Conservation (phyloP, 2,888 invertebrate genomes). For the Cephus pygmeus region DNA sequence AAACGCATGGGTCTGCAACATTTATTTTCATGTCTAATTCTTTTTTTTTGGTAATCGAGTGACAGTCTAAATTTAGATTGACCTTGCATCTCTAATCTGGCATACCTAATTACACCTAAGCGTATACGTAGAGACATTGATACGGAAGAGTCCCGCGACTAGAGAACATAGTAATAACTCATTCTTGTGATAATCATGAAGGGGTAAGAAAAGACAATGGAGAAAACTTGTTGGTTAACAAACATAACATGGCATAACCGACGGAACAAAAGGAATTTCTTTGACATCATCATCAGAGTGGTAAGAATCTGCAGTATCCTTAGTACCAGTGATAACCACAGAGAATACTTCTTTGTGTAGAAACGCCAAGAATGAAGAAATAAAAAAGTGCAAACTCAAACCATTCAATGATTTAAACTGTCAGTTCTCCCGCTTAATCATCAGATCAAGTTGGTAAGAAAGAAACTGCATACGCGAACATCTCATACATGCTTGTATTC, state of each 20-base stretch:
- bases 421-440: neutral
- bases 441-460: neutral
- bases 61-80: neutral
- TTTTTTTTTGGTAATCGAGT: neutral
- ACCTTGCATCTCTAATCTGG: neutral
- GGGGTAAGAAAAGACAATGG: neutral
- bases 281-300: too few relatives aligned
- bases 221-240: neutral
- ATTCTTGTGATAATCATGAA: neutral
- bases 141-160: neutral
- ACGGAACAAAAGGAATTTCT: too few relatives aligned
- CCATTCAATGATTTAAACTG: neutral
- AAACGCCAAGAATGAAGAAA: neutral
- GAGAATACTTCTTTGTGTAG: neutral
- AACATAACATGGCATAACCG: too few relatives aligned
- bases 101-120: too few relatives aligned
- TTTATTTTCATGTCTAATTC: neutral
- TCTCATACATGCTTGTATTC: neutral
- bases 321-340: neutral
- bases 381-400: neutral
- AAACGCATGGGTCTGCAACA: neutral
- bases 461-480: neutral
- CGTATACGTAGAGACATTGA: neutral
- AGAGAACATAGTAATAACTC: neutral
- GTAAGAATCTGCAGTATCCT: neutral